Conservation (phyloP, 2,113 vertebrate species). For the Rhinoptilus africanus region DNA sequence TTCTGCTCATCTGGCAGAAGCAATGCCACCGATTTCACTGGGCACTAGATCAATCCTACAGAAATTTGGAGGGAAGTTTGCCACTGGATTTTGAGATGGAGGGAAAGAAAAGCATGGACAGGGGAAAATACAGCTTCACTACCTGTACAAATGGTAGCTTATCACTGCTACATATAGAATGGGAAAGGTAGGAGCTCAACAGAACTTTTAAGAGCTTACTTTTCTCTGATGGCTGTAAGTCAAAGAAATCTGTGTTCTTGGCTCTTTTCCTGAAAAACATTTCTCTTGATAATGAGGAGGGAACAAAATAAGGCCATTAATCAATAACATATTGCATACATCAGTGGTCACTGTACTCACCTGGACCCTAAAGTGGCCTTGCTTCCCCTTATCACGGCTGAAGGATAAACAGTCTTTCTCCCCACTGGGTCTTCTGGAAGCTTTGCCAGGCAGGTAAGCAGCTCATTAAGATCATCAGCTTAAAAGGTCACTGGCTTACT, state of each 20-base stretch:
- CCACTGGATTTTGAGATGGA: background rate
- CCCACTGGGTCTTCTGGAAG: background rate
- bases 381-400: background rate
- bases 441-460: background rate
- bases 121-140: background rate
- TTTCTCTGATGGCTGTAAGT: background rate
- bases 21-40: background rate
- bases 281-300: background rate
- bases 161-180: background rate
- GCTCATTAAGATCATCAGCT: background rate
- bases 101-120: background rate
- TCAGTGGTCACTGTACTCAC: background rate
- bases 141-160: background rate
- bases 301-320: background rate
- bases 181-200: background rate
- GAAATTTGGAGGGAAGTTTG: background rate
- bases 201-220: background rate
- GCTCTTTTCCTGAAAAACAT: background rate
- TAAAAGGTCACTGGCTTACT: background rate
- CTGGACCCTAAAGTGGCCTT: background rate
- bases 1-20: background rate
- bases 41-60: background rate
- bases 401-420: background rate
- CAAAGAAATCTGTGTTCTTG: background rate
- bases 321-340: background rate